These are phyloP conservation scores for Ypsolopha scabrella DNA, from an alignment of 2,888 invertebrate species.

Conservation along the genomic window DNA sequence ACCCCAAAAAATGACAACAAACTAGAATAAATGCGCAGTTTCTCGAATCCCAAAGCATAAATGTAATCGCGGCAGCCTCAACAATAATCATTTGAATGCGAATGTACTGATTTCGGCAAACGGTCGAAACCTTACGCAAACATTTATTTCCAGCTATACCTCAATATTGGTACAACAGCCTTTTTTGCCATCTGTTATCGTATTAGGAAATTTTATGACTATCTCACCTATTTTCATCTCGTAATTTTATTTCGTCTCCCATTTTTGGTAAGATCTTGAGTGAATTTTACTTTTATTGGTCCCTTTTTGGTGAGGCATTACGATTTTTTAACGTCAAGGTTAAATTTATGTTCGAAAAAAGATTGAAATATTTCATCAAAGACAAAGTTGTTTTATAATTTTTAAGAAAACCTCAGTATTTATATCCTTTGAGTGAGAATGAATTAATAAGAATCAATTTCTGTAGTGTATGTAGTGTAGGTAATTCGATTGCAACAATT, in stretches of 20 bases:
- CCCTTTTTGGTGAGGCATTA: no score
- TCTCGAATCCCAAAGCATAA: conserved; percentile 37
- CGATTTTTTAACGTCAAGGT: not conserved
- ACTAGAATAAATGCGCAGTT: conserved; percentile 1
- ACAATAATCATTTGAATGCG: conserved; percentile 67
- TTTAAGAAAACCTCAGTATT: no score
- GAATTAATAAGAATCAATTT: no score
- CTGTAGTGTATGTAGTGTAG: no score
- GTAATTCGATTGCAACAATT: no score
- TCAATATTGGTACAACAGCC: conserved; percentile 14
- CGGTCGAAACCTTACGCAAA: conserved; percentile 18
- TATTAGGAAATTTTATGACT: not conserved
- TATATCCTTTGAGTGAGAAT: no score
- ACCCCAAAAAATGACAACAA: conserved; percentile 20
- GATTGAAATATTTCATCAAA: no score
- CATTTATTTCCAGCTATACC: conserved; percentile 22
- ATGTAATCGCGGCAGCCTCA: conserved; percentile 51
- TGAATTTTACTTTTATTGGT: no score
- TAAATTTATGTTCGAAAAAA: no score
- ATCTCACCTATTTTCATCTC: not conserved
- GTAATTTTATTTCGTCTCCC: not conserved
- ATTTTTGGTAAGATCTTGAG: not conserved
- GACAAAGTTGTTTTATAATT: no score
- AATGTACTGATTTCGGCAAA: conserved; percentile 54
- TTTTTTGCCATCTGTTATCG: not conserved